Evolutionary conservation across 2,888 invertebrate species (phyloP), one percentile per base, ranked within the genome.

Genomic region (Oligia strigilis): DNA sequence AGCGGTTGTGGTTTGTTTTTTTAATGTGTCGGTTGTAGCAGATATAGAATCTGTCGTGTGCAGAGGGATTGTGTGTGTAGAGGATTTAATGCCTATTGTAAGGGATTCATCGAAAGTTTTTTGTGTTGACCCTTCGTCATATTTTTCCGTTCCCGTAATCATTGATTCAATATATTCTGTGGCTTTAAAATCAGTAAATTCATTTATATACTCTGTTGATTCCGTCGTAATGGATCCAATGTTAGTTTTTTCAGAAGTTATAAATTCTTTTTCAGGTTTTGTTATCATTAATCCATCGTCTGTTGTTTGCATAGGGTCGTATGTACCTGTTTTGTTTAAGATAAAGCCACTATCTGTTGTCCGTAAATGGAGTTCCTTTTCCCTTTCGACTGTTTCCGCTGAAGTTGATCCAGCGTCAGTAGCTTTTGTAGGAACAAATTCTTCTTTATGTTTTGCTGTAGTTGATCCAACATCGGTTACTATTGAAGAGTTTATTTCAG

Each of bases 11-110:
- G 60, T 82, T 71, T 66, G 69, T 62, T 62, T 29, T 14, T 66
- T 55, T 19, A 66, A 14, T 40, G 40, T 29, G 17, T 82, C 76
- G 4, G 83, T 75, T 75, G 86, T 72, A 58, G 52, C 46, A 64
- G 65, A 55, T 49, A 55, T 55, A 46, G 49, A 40, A 46, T 72
- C 60, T 14, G 77, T 69, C 13, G 40, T 52, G 65, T 52, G 40
- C n/a, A 43, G 8, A 29, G 60, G 36, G 14, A 46, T 40, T 40
- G 40, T 40, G 40, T 40, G 40, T 40, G 0, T 40, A 40, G 40
- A 40, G 40, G 40, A 40, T 11, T 14, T 8, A 11, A 36, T 52
- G 65, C 13, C 65, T 64, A 52, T 72, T 60, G 67, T 82, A 36
- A 69, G 23, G 8, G 52, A 52, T 64, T 8, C 70, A 23, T 67